A percentile compares a stretch with the other conserved stretches of the same genome.
Evolutionary conservation across 2,113 vertebrate species (phyloP).

Genomic region (Hyla sarda): DNA sequence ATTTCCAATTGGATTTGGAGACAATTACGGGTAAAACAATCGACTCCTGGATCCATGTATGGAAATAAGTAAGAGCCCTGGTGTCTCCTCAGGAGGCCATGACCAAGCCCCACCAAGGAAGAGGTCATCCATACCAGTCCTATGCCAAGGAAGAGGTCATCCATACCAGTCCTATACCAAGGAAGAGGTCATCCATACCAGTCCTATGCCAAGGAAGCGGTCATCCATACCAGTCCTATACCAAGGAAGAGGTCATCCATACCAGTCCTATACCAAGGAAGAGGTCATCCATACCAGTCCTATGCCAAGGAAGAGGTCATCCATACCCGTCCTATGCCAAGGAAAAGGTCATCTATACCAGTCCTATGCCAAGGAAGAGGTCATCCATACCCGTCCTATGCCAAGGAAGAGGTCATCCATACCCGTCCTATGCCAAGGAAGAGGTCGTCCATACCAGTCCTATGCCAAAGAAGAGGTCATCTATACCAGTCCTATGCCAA

Average conservation of each 20-base stretch:
- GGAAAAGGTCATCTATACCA: not conserved
- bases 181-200: not conserved
- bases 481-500: not conserved
- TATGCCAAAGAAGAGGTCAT: not conserved
- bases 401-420: not conserved
- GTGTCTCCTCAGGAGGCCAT: not conserved
- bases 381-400: not conserved
- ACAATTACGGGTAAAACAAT: constrained; percentile 7
- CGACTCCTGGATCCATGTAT: constrained; percentile 12
- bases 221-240: not conserved
- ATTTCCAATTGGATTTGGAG: constrained; percentile 16
- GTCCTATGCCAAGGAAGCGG: not conserved
- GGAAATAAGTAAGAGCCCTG: constrained; percentile 6
- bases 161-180: not conserved
- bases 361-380: not conserved
- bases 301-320: not conserved
- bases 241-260: not conserved
- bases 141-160: not conserved
- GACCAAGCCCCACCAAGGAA: too few relatives aligned
- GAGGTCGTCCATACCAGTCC: not conserved
- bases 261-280: not conserved
- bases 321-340: not conserved
- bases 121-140: not conserved
- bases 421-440: not conserved
- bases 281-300: not conserved